Percentiles rank a stretch among this genome's conserved stretches.
Evolutionary conservation across 2,797 vertebrate genomes (phyloP).

Genomic region (Gallinago stenura): DNA sequence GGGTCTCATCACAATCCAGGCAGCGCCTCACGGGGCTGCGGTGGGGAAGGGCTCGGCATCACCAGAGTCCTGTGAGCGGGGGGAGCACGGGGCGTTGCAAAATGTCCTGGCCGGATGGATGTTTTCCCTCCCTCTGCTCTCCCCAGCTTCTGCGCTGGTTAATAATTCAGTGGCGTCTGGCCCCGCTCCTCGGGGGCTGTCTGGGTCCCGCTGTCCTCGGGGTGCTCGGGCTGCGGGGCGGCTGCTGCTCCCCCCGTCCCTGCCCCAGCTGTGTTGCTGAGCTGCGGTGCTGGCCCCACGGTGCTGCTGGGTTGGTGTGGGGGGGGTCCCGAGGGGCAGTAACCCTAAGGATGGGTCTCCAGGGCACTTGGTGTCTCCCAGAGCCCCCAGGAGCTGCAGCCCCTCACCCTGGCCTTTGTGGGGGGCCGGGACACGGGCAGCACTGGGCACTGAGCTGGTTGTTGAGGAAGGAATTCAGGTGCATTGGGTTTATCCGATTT

Average conservation of each 20-base stretch:
- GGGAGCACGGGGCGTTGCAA: neutral
- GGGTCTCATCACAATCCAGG: neutral
- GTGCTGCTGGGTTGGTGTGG: rapidly evolving
- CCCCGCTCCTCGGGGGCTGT: neutral
- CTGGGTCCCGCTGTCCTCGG: neutral
- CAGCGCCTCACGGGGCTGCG: rapidly evolving
- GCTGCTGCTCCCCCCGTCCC: neutral
- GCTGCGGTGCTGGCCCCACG: rapidly evolving
- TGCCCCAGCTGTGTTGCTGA: rapidly evolving
- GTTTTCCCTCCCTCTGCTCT: neutral
- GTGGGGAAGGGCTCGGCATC: neutral
- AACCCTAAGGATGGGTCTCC: rapidly evolving
- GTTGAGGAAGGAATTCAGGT: neutral
- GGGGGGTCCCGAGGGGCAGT: rapidly evolving
- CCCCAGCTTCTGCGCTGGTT: neutral
- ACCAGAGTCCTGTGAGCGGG: neutral
- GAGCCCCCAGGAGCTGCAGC: neutral
- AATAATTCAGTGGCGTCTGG: constrained; percentile 9
- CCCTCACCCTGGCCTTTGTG: neutral
- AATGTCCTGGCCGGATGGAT: neutral
- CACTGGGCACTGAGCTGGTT: rapidly evolving
- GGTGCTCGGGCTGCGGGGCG: neutral
- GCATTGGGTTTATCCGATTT: neutral
- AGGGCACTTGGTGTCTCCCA: neutral
- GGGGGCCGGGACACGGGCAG: neutral